phyloP scores from a whole-genome alignment of 2,113 vertebrate genomes.

The Hyla sarda region DNA sequence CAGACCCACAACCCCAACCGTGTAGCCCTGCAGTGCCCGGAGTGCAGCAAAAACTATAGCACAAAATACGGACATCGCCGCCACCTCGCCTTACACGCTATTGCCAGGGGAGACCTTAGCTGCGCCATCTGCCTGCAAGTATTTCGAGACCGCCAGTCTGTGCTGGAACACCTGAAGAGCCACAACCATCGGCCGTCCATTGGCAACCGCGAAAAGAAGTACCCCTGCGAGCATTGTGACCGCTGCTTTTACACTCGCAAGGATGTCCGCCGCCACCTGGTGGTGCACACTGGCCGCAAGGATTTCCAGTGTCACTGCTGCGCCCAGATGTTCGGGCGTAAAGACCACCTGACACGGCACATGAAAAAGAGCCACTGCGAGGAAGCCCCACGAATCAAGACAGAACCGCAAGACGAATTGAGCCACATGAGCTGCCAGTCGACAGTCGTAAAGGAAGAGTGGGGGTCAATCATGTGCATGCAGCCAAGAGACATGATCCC shows the following conservation, averaged over 20 bases:
- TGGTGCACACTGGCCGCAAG: conserved; percentile 98
- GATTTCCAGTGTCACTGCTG: conserved; percentile 99
- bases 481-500: conserved; percentile 79
- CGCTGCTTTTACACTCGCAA: conserved; percentile 97
- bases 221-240: conserved; percentile 96
- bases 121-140: conserved; percentile 96
- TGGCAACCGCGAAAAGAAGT: conserved; percentile 93
- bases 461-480: conserved; percentile 84
- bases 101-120: conserved; percentile 96
- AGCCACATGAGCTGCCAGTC: conserved; percentile 82
- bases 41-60: conserved; percentile 98
- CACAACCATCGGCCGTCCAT: conserved; percentile 94
- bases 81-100: conserved; percentile 95
- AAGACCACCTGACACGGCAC: conserved; percentile 98
- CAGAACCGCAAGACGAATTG: conserved; percentile 90
- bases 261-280: conserved; percentile 98
- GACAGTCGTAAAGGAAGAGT: conserved; percentile 84
- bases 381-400: conserved; percentile 94
- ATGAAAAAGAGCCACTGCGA: conserved; percentile 98
- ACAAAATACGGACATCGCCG: conserved; percentile 98
- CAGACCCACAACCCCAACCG: conserved; percentile 98
- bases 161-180: conserved; percentile 96
- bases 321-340: conserved; percentile 96
- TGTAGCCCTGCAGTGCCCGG: conserved; percentile 94
- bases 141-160: conserved; percentile 90